Base-by-base conservation (phyloP, 1,140 invertebrate species). In the Bathynomus jamesi region DNA sequence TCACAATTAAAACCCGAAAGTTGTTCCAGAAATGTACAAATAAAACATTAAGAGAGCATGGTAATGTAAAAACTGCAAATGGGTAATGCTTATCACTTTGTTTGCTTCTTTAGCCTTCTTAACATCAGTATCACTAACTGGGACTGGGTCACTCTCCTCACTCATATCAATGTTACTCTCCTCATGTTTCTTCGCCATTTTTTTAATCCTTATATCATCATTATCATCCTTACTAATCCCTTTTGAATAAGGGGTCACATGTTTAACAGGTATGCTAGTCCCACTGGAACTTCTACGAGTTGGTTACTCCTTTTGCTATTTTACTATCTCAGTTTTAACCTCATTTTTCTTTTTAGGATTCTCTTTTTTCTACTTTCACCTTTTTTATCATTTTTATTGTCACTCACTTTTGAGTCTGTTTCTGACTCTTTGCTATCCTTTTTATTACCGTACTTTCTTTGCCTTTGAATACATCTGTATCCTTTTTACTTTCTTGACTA, bases 161-260 rank as follows among this genome's bases (percentile, higher is more conserved):
- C 74, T 77, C 76, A 77, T 77, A 32, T 77, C 72, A 13, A 77
- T 74, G 60, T 77, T 72, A 61, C 76, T 74, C 25, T 63, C 67
- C 13, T 74, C 76, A 28, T 77, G 70, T 28, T 64, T 67, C 4
- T 74, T 72, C 28, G 72, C 76, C 17, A 71, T 67, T 28, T 72
- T 69, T 0, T 69, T 69, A 11, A 71, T 72, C 25, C 71, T 77
- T 28, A 72, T 60, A 28, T 74, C 76, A 32, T 77, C 76, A 24
- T 75, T 69, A 27, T 75, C 73, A 21, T 75, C n/a, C n/a, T n/a
- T 69, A 53, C 13, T 53, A 17, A 53, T 53, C 11, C 21, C 40
- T 5, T 21, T 53, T 17, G 40, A 21, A 53, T 53, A 11, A 17
- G 40, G 40, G 21, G 60, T 60, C 25, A 69, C 67, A 61, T 69